These are phyloP conservation scores for Lagodon rhomboides DNA, from an alignment of 2,797 vertebrate genomes.

Conservation along the genomic window DNA sequence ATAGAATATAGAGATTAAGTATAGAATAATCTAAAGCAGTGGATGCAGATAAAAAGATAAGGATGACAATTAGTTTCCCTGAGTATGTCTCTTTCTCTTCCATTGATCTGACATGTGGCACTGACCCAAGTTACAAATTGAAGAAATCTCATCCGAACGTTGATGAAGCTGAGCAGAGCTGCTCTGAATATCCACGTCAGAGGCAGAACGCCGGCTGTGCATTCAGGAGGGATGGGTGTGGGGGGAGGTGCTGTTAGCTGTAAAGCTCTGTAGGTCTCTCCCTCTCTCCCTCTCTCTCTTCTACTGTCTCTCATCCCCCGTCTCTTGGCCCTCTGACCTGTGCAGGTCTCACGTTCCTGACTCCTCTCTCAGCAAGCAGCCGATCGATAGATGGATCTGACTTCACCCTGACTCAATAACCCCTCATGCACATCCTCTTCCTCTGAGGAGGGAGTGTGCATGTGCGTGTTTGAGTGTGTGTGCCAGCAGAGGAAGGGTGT, in stretches of 20 bases:
- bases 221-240: slow-evolving; percentile 49
- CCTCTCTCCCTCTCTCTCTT: slow-evolving; percentile 39
- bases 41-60: slow-evolving; percentile 69
- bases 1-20: slow-evolving; percentile 66
- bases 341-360: slow-evolving; percentile 82
- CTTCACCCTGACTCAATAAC: slow-evolving; percentile 83
- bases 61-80: slow-evolving; percentile 63
- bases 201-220: slow-evolving; percentile 41
- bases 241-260: slow-evolving; percentile 26
- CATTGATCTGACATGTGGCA: slow-evolving; percentile 62
- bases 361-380: slow-evolving; percentile 79
- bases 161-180: slow-evolving; percentile 50
- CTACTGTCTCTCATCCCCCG: slow-evolving; percentile 61
- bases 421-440: slow-evolving; percentile 76
- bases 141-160: slow-evolving; percentile 60
- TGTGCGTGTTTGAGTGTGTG: slow-evolving; percentile 45
- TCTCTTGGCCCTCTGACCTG: slow-evolving; percentile 78
- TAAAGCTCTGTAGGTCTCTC: slow-evolving; percentile 51
- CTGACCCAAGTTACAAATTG: slow-evolving; percentile 62
- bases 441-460: slow-evolving; percentile 53
- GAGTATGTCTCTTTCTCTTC: slow-evolving; percentile 47
- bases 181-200: slow-evolving; percentile 55
- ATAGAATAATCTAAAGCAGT: slow-evolving; percentile 65
- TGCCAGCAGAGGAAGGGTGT: slow-evolving; percentile 46
- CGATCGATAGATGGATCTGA: slow-evolving; percentile 83